Evolutionary conservation across 2,888 invertebrate genomes (phyloP), one percentile per base, ranked within the genome.

Genomic region (Drosophila acutilabella): DNA sequence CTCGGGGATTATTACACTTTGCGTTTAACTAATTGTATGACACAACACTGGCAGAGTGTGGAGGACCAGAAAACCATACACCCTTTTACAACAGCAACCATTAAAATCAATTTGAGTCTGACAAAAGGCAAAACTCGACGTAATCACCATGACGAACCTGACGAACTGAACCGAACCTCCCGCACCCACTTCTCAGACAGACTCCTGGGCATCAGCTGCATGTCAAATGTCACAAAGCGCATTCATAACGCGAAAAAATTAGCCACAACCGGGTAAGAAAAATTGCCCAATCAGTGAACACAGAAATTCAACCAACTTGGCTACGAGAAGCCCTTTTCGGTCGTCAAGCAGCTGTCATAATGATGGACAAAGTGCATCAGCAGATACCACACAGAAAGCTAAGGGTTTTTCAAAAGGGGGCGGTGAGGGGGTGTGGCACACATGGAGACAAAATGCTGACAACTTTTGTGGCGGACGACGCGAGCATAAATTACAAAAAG

Each of bases 281-380:
- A 82, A 88, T 59, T 73, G 79, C 65, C 73, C 88, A 82, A 82
- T 88, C 85, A 88, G 76, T 79, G 61, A 68, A 44, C 65, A 45
- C 61, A 58, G 42, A 42, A 36, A 45, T 48, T 33, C 41, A 30
- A 40, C 50, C 60, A 41, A 53, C 64, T 59, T 53, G 47, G 26
- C 64, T 38, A 64, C 69, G 61, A 59, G 65, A 44, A 57, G 45
- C 72, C 88, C 81, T 81, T 88, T 78, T 80, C 33, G 70, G 88
- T 83, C 87, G 83, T 86, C 83, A 83, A 83, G 83, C 83, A 83
- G 86, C 83, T 83, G 83, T 83, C 88, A 83, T 88, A 88, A 83
- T 90, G 89, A 87, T 83, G 90, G 85, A 90, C 89, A 86, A 89
- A 88, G 82, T 81, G 80, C 80, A 88, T 66, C 80, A 73, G 74